Percentiles rank a stretch among this genome's conserved stretches.
These are phyloP conservation scores for Dolichotis patagonum DNA, from an alignment of 2,113 vertebrate genomes.

Conservation along the genomic window DNA sequence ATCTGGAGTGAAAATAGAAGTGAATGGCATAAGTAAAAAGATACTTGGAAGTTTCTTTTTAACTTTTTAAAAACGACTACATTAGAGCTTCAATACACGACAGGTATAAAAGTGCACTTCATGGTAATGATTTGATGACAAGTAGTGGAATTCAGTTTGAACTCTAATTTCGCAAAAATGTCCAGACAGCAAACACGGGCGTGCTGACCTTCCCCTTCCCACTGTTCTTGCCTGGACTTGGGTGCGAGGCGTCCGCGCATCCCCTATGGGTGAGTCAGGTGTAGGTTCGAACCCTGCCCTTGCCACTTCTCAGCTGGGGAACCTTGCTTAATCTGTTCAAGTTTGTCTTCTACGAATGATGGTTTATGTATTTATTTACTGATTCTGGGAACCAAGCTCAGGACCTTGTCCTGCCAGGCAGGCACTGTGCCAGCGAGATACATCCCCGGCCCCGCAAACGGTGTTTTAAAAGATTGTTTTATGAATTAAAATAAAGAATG, in stretches of 20 bases:
- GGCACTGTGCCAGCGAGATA: too few species aligned
- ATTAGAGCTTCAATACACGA: not conserved
- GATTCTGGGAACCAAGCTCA: too few species aligned
- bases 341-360: not conserved
- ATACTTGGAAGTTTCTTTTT: not conserved
- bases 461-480: not conserved
- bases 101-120: not conserved
- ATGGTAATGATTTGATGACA: not conserved
- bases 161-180: not conserved
- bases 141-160: not conserved
- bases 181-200: not conserved
- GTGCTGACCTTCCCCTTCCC: not conserved
- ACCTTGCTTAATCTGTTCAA: not conserved
- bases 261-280: not conserved
- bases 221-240: not conserved
- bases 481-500: conserved; percentile 5
- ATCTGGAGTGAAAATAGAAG: not conserved
- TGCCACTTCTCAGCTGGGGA: not conserved
- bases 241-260: not conserved
- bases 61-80: not conserved
- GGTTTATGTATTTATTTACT: not conserved
- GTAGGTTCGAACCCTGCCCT: not conserved
- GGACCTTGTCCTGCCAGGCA: too few species aligned
- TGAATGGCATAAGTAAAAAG: not conserved
- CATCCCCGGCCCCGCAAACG: not conserved